Percentiles rank a stretch among this genome's conserved stretches.
Conservation (phyloP, 2,113 vertebrate species). For the Bufo bufo region DNA sequence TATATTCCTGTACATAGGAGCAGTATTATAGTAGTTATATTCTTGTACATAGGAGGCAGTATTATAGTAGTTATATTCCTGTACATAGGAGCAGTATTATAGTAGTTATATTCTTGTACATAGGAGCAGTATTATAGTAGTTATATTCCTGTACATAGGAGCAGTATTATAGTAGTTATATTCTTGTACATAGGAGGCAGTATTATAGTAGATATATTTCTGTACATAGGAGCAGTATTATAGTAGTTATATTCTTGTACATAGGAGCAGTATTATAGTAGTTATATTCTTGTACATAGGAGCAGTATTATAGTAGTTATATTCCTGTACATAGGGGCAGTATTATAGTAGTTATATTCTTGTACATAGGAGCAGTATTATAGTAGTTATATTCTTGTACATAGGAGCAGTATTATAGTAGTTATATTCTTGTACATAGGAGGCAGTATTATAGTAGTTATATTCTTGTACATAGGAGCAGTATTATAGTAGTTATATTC, state of each 20-base stretch:
- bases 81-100: background rate
- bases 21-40: conserved; percentile 1
- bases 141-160: background rate
- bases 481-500: conserved; percentile 3
- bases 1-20: background rate
- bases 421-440: conserved; percentile 2
- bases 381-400: background rate
- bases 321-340: too few relatives aligned
- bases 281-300: too few relatives aligned
- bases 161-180: background rate
- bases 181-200: background rate
- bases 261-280: too few relatives aligned
- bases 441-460: background rate
- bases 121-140: background rate
- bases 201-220: conserved; percentile 2
- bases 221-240: background rate
- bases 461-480: background rate
- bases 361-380: background rate
- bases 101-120: background rate
- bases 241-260: too few relatives aligned
- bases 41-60: background rate
- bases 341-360: conserved; percentile 7
- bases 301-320: too few relatives aligned
- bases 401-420: background rate
- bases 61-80: conserved; percentile 7